Percentiles rank a stretch among this genome's conserved stretches.
Conservation (phyloP, 2,888 invertebrate genomes). For the Trichopria drosophilae region DNA sequence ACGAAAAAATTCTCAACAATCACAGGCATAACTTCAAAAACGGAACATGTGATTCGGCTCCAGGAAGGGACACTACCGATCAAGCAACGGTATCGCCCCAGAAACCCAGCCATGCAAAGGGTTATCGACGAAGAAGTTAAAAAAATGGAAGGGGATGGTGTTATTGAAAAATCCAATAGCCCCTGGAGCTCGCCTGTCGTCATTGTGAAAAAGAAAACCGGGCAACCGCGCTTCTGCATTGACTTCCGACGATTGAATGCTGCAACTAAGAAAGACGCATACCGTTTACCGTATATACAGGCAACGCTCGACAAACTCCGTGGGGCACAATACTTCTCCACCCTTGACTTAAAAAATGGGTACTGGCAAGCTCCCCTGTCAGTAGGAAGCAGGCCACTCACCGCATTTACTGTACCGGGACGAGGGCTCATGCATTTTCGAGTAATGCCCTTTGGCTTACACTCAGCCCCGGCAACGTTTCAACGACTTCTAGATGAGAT, state of each 20-base stretch:
- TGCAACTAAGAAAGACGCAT: conserved; percentile 8
- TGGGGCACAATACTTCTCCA: conserved; percentile 4
- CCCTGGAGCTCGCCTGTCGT: conserved; percentile 16
- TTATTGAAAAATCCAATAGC: conserved; percentile 7
- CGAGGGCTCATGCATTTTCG: background rate
- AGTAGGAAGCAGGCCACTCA: too few relatives aligned
- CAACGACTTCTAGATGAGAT: too few relatives aligned
- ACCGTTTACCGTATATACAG: conserved; percentile 18
- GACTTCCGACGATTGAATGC: conserved; percentile 21
- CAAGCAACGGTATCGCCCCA: conserved; percentile 36
- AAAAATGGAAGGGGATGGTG: background rate
- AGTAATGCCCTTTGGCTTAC: too few relatives aligned
- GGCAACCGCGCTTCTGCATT: conserved; percentile 12
- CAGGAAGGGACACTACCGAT: too few relatives aligned
- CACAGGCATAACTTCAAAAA: too few relatives aligned
- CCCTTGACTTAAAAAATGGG: too few relatives aligned
- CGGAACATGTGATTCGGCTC: too few relatives aligned
- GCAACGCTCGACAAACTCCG: conserved; percentile 45
- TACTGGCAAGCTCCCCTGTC: too few relatives aligned
- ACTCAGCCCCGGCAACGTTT: too few relatives aligned
- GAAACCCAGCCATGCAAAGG: conserved; percentile 33
- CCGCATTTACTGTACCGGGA: conserved; percentile 3
- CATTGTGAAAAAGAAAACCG: conserved; percentile 15
- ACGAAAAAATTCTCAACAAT: too few relatives aligned
- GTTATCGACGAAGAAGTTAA: conserved; percentile 15